These are phyloP conservation scores for Melanotaenia pygmaea DNA, from an alignment of 2,797 vertebrate genomes.

Conservation along the genomic window DNA sequence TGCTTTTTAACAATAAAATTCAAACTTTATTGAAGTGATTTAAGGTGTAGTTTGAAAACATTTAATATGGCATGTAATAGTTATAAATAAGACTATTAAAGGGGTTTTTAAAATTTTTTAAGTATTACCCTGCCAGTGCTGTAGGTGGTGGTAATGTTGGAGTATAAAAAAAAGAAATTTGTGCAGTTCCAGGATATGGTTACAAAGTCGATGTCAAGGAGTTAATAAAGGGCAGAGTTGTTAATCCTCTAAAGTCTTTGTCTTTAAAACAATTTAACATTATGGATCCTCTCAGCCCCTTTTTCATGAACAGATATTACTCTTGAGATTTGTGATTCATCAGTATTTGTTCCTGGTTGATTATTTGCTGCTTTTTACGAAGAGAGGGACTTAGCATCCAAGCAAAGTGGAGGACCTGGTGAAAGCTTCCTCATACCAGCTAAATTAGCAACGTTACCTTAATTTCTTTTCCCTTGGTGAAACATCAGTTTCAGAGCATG, in stretches of 20 bases:
- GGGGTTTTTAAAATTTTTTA: not conserved
- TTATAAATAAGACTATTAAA: not conserved
- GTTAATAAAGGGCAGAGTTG: not conserved
- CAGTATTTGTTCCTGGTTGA: not conserved
- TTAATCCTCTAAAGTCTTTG: not conserved
- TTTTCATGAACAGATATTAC: not conserved
- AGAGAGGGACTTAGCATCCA: not conserved
- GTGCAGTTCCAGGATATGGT: too few species aligned
- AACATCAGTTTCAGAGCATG: too few species aligned
- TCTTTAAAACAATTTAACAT: not conserved
- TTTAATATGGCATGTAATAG: not conserved
- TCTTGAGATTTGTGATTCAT: not conserved
- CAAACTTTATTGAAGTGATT: slow-evolving; percentile 17
- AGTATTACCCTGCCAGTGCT: not conserved
- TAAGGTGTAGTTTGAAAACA: not conserved
- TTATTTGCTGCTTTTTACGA: not conserved
- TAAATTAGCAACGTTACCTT: too few species aligned
- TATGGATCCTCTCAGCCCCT: not conserved
- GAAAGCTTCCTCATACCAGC: not conserved
- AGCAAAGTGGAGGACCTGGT: not conserved
- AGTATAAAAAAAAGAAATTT: not conserved
- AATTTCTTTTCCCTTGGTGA: too few species aligned
- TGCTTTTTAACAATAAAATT: not conserved
- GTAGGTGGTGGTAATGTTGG: not conserved
- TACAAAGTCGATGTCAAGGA: not conserved